Evolutionary conservation across 2,113 vertebrate genomes (phyloP).

Genomic region (Nipponia nippon): DNA sequence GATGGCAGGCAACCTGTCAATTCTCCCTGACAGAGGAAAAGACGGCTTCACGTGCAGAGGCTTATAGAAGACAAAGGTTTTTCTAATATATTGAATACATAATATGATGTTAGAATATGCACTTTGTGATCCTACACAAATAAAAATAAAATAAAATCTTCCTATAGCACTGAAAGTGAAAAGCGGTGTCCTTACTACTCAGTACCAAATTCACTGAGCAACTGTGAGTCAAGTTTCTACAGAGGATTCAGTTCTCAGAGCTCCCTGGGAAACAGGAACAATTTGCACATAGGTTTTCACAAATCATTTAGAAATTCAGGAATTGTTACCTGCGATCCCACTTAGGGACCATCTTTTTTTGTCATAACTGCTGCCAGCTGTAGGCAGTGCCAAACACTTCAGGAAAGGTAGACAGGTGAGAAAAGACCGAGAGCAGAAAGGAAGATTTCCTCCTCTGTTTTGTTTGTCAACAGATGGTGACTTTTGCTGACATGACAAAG

Average conservation of each 20-base stretch:
- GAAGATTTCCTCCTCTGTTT: background rate
- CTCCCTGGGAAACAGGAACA: background rate
- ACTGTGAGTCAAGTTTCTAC: background rate
- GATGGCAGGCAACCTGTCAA: conserved; percentile 68
- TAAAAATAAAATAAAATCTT: background rate
- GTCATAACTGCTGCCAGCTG: background rate
- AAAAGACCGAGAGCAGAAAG: background rate
- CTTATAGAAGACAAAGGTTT: background rate
- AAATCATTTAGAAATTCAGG: background rate
- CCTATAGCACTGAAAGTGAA: background rate
- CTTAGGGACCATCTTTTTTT: background rate
- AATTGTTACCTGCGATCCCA: background rate
- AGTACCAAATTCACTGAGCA: background rate
- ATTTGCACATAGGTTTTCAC: background rate
- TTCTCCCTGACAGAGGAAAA: conserved; percentile 39
- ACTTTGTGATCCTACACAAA: background rate
- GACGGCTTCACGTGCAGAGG: background rate
- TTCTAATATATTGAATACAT: background rate
- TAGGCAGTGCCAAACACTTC: background rate
- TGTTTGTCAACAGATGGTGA: background rate
- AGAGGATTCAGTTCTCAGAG: background rate
- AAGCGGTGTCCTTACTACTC: background rate
- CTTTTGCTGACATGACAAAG: background rate
- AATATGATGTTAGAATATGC: background rate
- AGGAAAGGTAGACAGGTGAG: background rate